These are phyloP conservation scores for Hypolimnas misippus DNA, from an alignment of 2,888 invertebrate species.

Conservation along the genomic window DNA sequence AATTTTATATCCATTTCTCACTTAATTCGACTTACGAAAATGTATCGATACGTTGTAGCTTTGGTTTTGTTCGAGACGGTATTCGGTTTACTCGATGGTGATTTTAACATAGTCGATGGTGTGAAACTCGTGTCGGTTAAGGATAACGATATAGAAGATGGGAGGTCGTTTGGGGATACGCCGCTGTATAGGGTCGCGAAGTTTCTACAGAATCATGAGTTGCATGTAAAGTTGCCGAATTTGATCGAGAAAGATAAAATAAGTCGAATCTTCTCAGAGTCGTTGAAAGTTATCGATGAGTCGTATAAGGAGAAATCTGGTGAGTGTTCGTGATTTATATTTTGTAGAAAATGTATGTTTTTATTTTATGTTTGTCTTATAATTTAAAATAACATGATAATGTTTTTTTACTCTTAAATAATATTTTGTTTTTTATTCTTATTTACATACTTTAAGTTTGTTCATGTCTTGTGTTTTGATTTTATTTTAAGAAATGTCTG, in stretches of 20 bases:
- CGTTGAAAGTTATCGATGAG: slow-evolving; percentile 78
- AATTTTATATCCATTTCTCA: slow-evolving; percentile 62
- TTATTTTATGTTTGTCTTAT: too few relatives aligned
- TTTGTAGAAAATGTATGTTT: neutral
- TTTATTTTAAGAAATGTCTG: too few relatives aligned
- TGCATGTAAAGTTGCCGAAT: slow-evolving; percentile 88
- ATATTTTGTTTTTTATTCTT: too few relatives aligned
- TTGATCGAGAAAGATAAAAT: slow-evolving; percentile 87
- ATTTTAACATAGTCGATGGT: slow-evolving; percentile 85
- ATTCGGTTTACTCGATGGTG: slow-evolving; percentile 68
- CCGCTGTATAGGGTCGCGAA: slow-evolving; percentile 85
- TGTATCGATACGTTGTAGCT: slow-evolving; percentile 62
- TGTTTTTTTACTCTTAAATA: too few relatives aligned
- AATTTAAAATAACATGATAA: neutral
- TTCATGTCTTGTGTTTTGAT: too few relatives aligned
- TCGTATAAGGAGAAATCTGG: slow-evolving; percentile 76
- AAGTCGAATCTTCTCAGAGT: slow-evolving; percentile 82
- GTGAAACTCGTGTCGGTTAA: slow-evolving; percentile 85
- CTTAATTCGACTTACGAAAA: slow-evolving; percentile 72
- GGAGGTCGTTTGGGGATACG: slow-evolving; percentile 76
- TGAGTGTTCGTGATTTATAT: slow-evolving; percentile 56
- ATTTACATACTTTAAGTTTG: too few relatives aligned
- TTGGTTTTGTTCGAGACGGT: slow-evolving; percentile 51
- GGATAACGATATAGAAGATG: slow-evolving; percentile 75
- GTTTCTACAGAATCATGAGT: slow-evolving; percentile 88